phyloP scores from a whole-genome alignment of 2,113 vertebrate genomes.

The Anguilla rostrata region DNA sequence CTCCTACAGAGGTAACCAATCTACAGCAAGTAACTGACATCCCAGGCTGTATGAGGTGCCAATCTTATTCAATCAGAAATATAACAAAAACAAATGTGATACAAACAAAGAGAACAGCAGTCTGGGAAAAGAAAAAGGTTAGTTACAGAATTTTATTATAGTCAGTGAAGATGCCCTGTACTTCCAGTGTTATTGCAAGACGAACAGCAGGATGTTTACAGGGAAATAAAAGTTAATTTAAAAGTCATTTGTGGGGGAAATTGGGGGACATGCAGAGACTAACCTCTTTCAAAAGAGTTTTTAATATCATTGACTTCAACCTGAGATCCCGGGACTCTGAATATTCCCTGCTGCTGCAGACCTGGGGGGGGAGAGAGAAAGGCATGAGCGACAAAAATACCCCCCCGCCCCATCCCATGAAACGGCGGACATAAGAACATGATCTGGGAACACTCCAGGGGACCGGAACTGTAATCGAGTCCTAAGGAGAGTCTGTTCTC shows the following conservation, averaged over 20 bases:
- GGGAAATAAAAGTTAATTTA: slow-evolving; percentile 42
- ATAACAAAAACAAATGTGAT: not conserved
- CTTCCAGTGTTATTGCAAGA: not conserved
- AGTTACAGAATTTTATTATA: not conserved
- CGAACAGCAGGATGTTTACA: not conserved
- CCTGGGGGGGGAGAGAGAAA: slow-evolving; percentile 64
- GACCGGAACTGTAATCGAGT: slow-evolving; percentile 62
- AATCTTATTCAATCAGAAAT: not conserved
- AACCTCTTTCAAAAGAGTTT: slow-evolving; percentile 98
- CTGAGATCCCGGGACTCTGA: slow-evolving; percentile 95
- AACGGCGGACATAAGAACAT: slow-evolving; percentile 38
- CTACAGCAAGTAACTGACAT: no score
- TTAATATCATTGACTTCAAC: slow-evolving; percentile 99
- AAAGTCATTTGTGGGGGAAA: slow-evolving; percentile 53
- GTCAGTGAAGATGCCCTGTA: not conserved
- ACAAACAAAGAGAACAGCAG: not conserved
- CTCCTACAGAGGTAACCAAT: no score
- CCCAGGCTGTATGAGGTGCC: not conserved
- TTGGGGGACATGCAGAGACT: slow-evolving; percentile 45
- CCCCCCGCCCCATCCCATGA: slow-evolving; percentile 4
- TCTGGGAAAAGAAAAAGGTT: not conserved
- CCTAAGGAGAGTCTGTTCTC: slow-evolving; percentile 49
- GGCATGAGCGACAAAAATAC: not conserved
- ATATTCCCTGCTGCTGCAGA: slow-evolving; percentile 97
- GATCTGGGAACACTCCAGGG: slow-evolving; percentile 49